These are phyloP conservation scores for Vultur gryphus DNA, from an alignment of 2,797 vertebrate genomes.

Conservation along the genomic window DNA sequence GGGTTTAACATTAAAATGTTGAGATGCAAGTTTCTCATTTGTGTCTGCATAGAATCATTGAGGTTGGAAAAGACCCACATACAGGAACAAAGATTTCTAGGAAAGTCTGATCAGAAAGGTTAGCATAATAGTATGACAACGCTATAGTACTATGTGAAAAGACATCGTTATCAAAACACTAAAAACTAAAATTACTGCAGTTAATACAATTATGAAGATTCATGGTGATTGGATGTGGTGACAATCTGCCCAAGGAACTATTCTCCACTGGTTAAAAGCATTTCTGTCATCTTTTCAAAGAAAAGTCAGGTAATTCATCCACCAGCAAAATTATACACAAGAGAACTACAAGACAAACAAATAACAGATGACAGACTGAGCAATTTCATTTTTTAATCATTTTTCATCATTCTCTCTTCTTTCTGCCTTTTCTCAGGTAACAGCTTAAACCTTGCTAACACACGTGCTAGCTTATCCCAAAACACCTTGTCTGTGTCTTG, in stretches of 20 bases:
- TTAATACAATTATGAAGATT: neutral
- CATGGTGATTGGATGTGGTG: neutral
- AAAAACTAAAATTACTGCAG: neutral
- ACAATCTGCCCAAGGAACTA: neutral
- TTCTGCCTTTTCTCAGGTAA: neutral
- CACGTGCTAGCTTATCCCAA: neutral
- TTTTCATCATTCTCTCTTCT: neutral
- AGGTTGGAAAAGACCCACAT: neutral
- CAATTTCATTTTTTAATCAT: rapidly evolving
- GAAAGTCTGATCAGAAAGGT: neutral
- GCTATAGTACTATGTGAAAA: neutral
- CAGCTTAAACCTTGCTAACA: neutral
- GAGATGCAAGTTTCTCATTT: neutral
- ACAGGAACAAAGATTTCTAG: neutral
- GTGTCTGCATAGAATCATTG: neutral
- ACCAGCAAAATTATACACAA: neutral
- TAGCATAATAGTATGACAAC: neutral
- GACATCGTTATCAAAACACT: neutral
- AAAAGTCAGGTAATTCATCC: neutral
- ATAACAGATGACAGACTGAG: neutral
- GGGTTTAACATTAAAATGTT: neutral
- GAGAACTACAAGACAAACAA: neutral
- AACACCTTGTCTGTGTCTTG: neutral
- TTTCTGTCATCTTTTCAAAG: neutral
- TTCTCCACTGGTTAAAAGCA: neutral